Evolutionary conservation across 2,888 invertebrate species (phyloP), one percentile per base, ranked within the genome.

Genomic region (Amphimallon solstitiale): DNA sequence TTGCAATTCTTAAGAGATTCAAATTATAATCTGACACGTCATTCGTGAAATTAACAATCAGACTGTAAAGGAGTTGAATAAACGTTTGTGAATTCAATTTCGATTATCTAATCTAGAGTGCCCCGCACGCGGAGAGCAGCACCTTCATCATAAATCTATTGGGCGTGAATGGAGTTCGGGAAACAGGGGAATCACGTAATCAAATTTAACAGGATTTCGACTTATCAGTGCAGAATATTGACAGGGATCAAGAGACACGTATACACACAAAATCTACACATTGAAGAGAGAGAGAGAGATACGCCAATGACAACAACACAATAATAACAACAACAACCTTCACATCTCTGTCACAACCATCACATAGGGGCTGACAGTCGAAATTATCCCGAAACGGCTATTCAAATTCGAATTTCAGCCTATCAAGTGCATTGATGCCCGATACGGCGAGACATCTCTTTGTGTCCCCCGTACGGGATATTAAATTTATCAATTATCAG

Each of bases 141-240:
- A 5, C 9, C 29, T 21, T 7, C 49, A 46, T 63, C 63, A 63
- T 52, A 63, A 63, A 63, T 52, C 49, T 23, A 51, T 52, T 38
- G 29, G 51, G 38, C 37, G 62, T 40, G 49, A 62, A 48, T 62
- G 49, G 62, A 29, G 38, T 38, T 17, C 10, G 29, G n/a, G 51
- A 52, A 52, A 52, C 51, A 51, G 63, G 63, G 49, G 63, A 63
- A 63, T 52, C 51, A 43, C 40, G 29, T 38, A 63, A 63, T 63
- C 63, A 63, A 63, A 63, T 63, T 63, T 63, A 63, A 63, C 63
- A 63, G 51, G 52, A 37, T 43, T 15, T 21, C 37, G 49, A 63
- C 38, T 63, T 52, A 63, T 63, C 63, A 40, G 29, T 14, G 63
- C 43, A 35, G 62, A 62, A 62, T 62, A 46, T 62, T 35, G 49